Base-by-base conservation (phyloP, 2,888 invertebrate genomes). In the Drosophila pseudotakahashii region DNA sequence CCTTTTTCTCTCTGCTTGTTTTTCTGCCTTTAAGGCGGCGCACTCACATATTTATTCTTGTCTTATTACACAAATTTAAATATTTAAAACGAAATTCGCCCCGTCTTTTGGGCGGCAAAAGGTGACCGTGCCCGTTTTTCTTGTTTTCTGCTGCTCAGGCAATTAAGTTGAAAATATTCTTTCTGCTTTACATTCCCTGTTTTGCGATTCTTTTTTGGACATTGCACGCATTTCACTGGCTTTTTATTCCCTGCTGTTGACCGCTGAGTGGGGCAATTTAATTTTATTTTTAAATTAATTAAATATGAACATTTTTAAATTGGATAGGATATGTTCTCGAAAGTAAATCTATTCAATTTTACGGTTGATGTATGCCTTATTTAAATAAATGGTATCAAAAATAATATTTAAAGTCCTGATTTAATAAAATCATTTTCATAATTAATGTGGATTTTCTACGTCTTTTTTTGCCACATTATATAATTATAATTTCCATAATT, bases 101-200 rank as follows among this genome's bases (percentile, higher is more conserved):
- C n/a, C 16, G 34, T 14, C 26, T n/a, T n/a, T 32, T 3, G 16
- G 13, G 41, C n/a, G 41, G n/a, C 13, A 10, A 13, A 63, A 45
- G 70, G 45, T 66, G 64, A 10, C 39, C 36, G 61, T 79, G 62
- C 70, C 16, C 30, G 30, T 32, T 47, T 16, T 32, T 47, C 47
- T 47, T 11, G 77, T 70, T 60, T 47, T 16, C 47, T 9, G 32
- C 34, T 26, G 32, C 34, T 51, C 44, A 74, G 75, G 79, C 76
- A 82, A 82, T 82, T 89, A 87, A 76, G 85, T 79, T 89, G 69
- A 89, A 89, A 84, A 81, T 80, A 75, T 81, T 75, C 53, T 50
- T 19, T 47, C 26, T 45, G 41, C 57, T 60, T 66, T 52, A 10
- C 34, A 53, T 51, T 66, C 36, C 30, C 41, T 55, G 62, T 26